phyloP scores from a whole-genome alignment of 2,888 invertebrate genomes.

The Dicyrtoma fusca region DNA sequence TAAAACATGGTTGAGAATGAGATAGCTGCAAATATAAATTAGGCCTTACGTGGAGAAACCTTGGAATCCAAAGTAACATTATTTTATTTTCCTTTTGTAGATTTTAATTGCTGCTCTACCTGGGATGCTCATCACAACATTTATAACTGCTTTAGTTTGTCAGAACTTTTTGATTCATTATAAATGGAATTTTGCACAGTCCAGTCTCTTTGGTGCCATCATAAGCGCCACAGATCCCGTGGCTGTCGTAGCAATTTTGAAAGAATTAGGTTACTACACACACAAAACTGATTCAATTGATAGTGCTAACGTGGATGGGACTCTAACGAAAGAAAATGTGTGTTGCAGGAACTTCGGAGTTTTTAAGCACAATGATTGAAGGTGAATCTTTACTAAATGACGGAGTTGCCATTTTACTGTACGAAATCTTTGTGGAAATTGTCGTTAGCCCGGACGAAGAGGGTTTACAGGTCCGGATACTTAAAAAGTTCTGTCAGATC shows the following conservation, averaged over 20 bases:
- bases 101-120: slow-evolving; percentile 53
- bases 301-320: not conserved
- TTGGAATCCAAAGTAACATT: not conserved
- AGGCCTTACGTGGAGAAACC: too few species aligned
- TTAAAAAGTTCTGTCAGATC: slow-evolving; percentile 57
- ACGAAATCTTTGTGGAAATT: slow-evolving; percentile 56
- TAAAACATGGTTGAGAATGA: not conserved
- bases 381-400: slow-evolving; percentile 63
- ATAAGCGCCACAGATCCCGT: slow-evolving; percentile 63
- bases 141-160: slow-evolving; percentile 50
- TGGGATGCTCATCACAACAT: slow-evolving; percentile 52
- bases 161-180: slow-evolving; percentile 54
- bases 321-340: too few species aligned
- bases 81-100: slow-evolving; percentile 32
- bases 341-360: slow-evolving; percentile 58
- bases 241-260: slow-evolving; percentile 61
- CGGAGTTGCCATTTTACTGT: slow-evolving; percentile 62
- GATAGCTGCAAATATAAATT: not conserved
- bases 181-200: slow-evolving; percentile 59
- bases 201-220: slow-evolving; percentile 61
- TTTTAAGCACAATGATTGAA: slow-evolving; percentile 60
- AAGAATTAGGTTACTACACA: slow-evolving; percentile 58
- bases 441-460: slow-evolving; percentile 39
- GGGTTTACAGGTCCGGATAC: slow-evolving; percentile 38
- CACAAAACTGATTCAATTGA: not conserved